Evolutionary conservation across 1,140 invertebrate genomes (phyloP).

Genomic region (Campoletis sonorensis): DNA sequence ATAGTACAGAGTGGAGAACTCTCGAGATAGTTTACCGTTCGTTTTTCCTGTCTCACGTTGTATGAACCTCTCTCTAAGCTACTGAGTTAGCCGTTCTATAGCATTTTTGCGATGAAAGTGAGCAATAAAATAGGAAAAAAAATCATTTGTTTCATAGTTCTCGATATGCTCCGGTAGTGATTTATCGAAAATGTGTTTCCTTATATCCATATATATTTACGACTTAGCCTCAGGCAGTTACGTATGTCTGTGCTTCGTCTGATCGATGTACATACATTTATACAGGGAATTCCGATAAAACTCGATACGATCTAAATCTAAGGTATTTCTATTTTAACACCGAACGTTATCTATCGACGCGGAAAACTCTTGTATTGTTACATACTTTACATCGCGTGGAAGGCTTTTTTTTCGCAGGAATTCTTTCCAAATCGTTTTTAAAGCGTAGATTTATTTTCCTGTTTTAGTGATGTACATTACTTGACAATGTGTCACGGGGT

Average conservation of each 20-base stretch:
- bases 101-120: background rate
- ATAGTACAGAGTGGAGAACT: background rate
- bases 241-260: background rate
- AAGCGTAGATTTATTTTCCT: too few relatives aligned
- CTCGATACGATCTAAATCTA: background rate
- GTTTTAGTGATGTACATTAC: too few relatives aligned
- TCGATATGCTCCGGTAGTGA: background rate
- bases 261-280: background rate
- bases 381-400: too few relatives aligned
- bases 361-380: too few relatives aligned
- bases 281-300: background rate
- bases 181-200: slow-evolving; percentile 23
- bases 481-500: too few relatives aligned
- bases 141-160: background rate
- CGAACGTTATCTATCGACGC: too few relatives aligned
- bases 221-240: background rate
- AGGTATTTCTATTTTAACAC: background rate
- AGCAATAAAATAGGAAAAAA: background rate
- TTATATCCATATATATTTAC: slow-evolving; percentile 5
- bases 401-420: too few relatives aligned
- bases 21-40: background rate
- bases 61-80: background rate
- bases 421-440: too few relatives aligned
- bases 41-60: background rate
- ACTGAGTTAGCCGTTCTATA: background rate